Conservation (phyloP, 2,888 invertebrate genomes). For the Ischnura elegans region DNA sequence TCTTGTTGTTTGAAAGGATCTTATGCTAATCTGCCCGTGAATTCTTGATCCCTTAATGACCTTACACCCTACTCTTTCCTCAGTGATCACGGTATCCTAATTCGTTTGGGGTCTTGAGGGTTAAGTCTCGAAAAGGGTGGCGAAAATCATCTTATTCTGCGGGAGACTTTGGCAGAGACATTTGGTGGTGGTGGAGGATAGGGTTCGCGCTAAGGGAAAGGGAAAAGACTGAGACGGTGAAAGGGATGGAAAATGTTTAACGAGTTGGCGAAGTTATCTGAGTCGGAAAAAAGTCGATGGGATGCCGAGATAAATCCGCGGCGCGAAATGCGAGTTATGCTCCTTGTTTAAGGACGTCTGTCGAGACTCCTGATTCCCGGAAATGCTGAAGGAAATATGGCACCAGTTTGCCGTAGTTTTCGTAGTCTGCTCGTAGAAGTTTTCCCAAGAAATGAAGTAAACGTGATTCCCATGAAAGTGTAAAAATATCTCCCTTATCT, state of each 20-base stretch:
- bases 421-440: background rate
- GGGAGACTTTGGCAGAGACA: background rate
- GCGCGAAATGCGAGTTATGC: background rate
- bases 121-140: background rate
- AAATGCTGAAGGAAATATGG: background rate
- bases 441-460: background rate
- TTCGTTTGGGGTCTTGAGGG: background rate
- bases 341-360: background rate
- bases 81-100: background rate
- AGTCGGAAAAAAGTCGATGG: background rate
- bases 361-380: background rate
- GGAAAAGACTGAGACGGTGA: background rate
- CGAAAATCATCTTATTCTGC: background rate
- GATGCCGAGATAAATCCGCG: background rate
- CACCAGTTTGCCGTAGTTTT: background rate
- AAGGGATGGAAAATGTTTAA: conserved; percentile 32
- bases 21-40: background rate
- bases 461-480: background rate
- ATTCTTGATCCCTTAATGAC: background rate
- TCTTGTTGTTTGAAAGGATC: background rate
- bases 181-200: background rate
- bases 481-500: too few species aligned
- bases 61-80: background rate
- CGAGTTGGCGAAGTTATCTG: conserved; percentile 3
- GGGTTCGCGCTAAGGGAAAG: background rate